These are phyloP conservation scores for Bubo bubo DNA, from an alignment of 2,113 vertebrate species.

Conservation along the genomic window DNA sequence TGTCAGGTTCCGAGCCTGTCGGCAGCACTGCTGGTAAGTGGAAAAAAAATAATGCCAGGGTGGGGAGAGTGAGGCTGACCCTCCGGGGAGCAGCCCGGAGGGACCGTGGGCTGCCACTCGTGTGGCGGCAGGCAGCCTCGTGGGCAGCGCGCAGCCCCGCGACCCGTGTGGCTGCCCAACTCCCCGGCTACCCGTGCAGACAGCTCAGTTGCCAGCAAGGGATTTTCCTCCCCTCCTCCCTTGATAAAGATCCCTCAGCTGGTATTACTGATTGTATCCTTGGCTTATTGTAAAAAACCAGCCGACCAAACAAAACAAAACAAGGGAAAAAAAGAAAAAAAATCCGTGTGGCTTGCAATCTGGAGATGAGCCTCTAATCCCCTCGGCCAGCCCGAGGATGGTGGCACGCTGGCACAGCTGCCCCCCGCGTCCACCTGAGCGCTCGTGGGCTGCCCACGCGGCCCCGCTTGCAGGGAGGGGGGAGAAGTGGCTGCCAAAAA, in stretches of 20 bases:
- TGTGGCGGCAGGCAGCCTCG: fast-evolving
- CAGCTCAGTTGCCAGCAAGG: not conserved
- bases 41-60: not conserved
- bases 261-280: conserved; percentile 9
- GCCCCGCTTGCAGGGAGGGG: not conserved
- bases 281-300: not conserved
- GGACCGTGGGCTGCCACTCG: not conserved
- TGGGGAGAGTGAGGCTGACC: not conserved
- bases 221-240: not conserved
- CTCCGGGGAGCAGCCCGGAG: not conserved
- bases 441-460: not conserved
- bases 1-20: conserved; percentile 59
- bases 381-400: not conserved
- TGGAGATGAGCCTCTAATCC: conserved; percentile 9
- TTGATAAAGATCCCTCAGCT: conserved; percentile 41
- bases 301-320: not conserved
- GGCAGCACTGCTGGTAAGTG: conserved; percentile 60
- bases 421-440: not conserved
- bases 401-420: conserved; percentile 29
- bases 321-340: not conserved
- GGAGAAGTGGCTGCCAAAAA: not conserved
- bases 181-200: not conserved
- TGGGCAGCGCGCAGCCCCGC: not conserved
- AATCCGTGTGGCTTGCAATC: not conserved
- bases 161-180: not conserved